Evolutionary conservation across 2,113 vertebrate species (phyloP).

Genomic region (Eretmochelys imbricata): DNA sequence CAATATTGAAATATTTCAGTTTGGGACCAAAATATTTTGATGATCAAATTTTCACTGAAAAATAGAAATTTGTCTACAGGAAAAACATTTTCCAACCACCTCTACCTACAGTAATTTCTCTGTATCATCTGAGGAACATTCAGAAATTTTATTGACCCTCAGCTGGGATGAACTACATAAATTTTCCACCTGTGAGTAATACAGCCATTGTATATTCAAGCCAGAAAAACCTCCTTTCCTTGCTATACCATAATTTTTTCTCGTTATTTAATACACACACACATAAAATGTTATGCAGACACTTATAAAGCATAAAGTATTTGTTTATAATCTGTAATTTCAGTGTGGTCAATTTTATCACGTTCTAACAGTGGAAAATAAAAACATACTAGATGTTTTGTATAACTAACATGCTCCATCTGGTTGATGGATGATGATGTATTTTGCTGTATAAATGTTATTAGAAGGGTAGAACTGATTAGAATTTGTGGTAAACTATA

Average conservation of each 20-base stretch:
- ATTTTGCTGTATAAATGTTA: constrained; percentile 75
- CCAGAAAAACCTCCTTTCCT: constrained; percentile 30
- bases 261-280: constrained; percentile 17
- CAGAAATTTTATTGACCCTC: constrained; percentile 12
- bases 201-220: not conserved
- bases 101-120: not conserved
- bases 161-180: fast-evolving
- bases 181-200: not conserved
- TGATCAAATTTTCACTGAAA: not conserved
- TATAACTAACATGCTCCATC: constrained; percentile 71
- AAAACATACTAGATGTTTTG: constrained; percentile 60
- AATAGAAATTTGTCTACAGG: not conserved
- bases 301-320: constrained; percentile 48
- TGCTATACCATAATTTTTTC: not conserved
- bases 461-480: constrained; percentile 74
- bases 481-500: constrained; percentile 70
- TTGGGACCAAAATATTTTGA: not conserved
- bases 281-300: constrained; percentile 32
- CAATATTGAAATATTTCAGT: fast-evolving
- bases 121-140: not conserved
- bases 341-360: constrained; percentile 52
- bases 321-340: constrained; percentile 55
- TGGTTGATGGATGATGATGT: constrained; percentile 71
- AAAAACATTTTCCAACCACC: not conserved
- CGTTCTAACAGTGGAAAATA: constrained; percentile 38